Percentiles rank a stretch among this genome's conserved stretches.
These are phyloP conservation scores for Helogale parvula DNA, from an alignment of 2,113 vertebrate genomes.

Conservation along the genomic window DNA sequence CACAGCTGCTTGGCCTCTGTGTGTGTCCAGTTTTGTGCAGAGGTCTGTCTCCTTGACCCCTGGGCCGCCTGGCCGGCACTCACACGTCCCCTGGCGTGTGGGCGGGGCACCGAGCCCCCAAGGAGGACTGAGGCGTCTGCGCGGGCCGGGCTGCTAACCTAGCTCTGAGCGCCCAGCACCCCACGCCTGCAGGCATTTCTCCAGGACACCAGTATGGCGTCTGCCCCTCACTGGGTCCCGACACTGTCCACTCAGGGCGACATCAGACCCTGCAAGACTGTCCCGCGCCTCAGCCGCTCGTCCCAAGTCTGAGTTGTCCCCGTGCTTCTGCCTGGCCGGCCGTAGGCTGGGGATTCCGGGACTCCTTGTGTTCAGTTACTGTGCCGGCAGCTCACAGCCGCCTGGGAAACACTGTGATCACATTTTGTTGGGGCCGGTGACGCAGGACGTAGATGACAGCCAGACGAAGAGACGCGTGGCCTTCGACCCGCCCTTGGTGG, in stretches of 20 bases:
- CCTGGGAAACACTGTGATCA: not conserved
- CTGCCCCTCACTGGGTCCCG: not conserved
- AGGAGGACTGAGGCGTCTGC: not conserved
- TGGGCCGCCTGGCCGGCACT: not conserved
- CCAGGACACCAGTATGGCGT: not conserved
- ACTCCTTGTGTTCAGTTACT: not conserved
- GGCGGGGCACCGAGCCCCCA: rapidly evolving
- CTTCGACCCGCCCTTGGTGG: not conserved
- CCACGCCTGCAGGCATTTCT: not conserved
- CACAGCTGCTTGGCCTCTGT: not conserved
- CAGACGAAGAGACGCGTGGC: not conserved
- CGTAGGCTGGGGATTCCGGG: not conserved
- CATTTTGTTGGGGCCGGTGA: not conserved
- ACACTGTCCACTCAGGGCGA: not conserved
- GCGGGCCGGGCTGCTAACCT: not conserved
- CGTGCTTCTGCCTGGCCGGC: not conserved
- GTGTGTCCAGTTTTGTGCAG: too few relatives aligned
- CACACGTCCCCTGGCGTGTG: not conserved
- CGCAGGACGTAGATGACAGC: not conserved
- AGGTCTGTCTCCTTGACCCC: not conserved
- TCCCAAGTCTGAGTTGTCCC: too few relatives aligned
- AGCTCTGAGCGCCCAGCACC: not conserved
- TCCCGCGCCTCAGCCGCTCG: not conserved
- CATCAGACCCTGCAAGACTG: not conserved
- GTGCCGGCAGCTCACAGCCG: not conserved